These are phyloP conservation scores for Ophioninae sp. DNA, from an alignment of 2,888 invertebrate species.

Conservation along the genomic window DNA sequence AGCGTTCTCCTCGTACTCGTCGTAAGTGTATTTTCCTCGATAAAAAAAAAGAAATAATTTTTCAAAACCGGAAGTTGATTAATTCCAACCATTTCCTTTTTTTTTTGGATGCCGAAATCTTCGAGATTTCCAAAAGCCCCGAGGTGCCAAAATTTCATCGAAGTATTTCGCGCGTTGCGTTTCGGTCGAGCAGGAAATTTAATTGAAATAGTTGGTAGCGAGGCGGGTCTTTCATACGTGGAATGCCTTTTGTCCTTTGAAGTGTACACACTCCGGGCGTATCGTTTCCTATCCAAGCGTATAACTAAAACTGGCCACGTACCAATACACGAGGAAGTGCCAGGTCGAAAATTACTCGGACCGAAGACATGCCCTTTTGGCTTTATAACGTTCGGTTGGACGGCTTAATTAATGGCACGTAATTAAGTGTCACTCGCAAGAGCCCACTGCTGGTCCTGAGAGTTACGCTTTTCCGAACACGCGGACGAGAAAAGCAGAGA, in stretches of 20 bases:
- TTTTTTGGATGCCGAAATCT: too few relatives aligned
- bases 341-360: slow-evolving; percentile 39
- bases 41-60: background rate
- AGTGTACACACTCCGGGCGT: slow-evolving; percentile 9
- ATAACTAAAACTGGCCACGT: background rate
- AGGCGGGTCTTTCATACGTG: background rate
- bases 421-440: slow-evolving; percentile 62
- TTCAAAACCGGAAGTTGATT: background rate
- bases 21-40: slow-evolving; percentile 52
- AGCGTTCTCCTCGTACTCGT: slow-evolving; percentile 56
- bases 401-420: slow-evolving; percentile 60
- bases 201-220: slow-evolving; percentile 41
- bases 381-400: slow-evolving; percentile 39
- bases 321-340: background rate
- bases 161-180: slow-evolving; percentile 30
- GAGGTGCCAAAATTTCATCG: slow-evolving; percentile 13
- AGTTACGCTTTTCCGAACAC: slow-evolving; percentile 55
- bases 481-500: slow-evolving; percentile 8
- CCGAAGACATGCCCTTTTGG: slow-evolving; percentile 7
- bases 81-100: too few relatives aligned
- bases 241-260: slow-evolving; percentile 11
- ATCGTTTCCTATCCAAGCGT: background rate
- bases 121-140: background rate
- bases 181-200: slow-evolving; percentile 32
- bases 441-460: slow-evolving; percentile 38